Evolutionary conservation across 2,797 vertebrate species (phyloP).

Genomic region (Anolis apletophallus): DNA sequence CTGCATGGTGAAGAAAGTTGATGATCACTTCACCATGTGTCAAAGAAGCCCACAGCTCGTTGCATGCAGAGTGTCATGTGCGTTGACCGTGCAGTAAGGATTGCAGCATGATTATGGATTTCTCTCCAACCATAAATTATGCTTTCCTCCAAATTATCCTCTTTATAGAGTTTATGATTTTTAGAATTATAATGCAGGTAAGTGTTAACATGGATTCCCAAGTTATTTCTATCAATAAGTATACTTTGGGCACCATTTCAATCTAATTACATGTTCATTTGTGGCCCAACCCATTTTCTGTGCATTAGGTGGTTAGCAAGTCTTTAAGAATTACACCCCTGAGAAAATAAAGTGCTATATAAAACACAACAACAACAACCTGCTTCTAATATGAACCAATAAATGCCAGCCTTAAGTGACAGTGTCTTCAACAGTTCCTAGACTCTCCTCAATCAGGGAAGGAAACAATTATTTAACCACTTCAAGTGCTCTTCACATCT

Average conservation of each 20-base stretch:
- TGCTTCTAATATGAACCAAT: background rate
- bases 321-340: background rate
- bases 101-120: conserved; percentile 58
- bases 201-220: conserved; percentile 61
- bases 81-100: conserved; percentile 2
- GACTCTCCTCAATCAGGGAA: background rate
- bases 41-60: background rate
- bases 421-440: background rate
- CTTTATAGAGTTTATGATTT: conserved; percentile 67
- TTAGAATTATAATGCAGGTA: conserved; percentile 73
- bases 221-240: conserved; percentile 63
- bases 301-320: background rate
- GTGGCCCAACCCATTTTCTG: background rate
- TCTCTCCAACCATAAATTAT: conserved; percentile 65
- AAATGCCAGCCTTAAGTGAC: background rate
- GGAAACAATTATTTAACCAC: background rate
- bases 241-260: conserved; percentile 16
- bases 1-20: background rate
- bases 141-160: conserved; percentile 69
- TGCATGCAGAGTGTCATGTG: background rate
- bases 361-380: background rate
- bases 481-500: background rate
- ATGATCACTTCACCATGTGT: background rate
- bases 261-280: conserved; percentile 1
- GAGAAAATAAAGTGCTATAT: background rate